Conservation (phyloP, 2,888 invertebrate genomes). For the Macaria notata region DNA sequence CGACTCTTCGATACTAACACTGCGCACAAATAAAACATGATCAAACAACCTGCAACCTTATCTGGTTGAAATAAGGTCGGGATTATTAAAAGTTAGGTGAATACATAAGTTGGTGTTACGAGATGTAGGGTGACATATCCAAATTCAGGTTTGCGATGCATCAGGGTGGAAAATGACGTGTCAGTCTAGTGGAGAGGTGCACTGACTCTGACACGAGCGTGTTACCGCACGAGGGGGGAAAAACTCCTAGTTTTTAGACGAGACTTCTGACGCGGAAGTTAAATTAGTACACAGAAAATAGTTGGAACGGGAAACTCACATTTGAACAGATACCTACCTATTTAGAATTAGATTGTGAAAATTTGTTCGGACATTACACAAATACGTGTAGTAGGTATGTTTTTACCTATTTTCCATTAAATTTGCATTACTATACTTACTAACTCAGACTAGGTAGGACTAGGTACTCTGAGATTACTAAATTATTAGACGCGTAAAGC, state of each 20-base stretch:
- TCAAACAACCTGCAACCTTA: constrained; percentile 17
- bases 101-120: constrained; percentile 9
- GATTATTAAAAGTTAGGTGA: no score
- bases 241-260: constrained; percentile 24
- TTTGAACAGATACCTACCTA: no score
- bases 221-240: constrained; percentile 34
- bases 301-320: neutral
- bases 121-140: constrained; percentile 51
- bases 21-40: no score
- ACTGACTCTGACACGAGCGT: constrained; percentile 44
- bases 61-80: constrained; percentile 1
- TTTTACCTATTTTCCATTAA: no score
- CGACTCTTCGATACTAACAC: constrained; percentile 1
- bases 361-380: no score
- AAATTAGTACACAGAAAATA: no score
- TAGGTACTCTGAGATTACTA: no score
- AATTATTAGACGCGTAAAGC: no score
- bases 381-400: no score
- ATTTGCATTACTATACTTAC: no score
- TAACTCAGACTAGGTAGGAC: no score
- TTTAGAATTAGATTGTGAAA: no score
- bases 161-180: constrained; percentile 74
- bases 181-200: constrained; percentile 46
- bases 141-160: constrained; percentile 55
- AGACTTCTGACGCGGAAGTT: constrained; percentile 3